Conservation (phyloP, 2,797 vertebrate genomes). For the Diplodus puntazzo region DNA sequence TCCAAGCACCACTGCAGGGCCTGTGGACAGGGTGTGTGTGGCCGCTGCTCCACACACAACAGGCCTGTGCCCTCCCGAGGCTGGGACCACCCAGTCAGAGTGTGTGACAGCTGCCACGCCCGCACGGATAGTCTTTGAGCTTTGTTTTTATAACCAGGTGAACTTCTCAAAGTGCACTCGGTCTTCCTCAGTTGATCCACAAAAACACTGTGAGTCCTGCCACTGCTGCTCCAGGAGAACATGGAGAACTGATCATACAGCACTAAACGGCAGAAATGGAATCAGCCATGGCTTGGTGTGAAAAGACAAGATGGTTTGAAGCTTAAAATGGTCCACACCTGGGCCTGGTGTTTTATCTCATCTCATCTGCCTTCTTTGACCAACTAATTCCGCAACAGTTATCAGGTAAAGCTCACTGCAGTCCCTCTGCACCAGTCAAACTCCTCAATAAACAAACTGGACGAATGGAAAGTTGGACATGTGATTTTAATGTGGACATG, state of each 20-base stretch:
- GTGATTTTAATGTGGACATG: conserved; percentile 28
- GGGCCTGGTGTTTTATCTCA: neutral
- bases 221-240: conserved; percentile 9
- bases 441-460: conserved; percentile 1
- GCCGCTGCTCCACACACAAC: conserved; percentile 82
- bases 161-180: conserved; percentile 6
- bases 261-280: conserved; percentile 31
- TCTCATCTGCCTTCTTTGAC: conserved; percentile 12
- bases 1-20: conserved; percentile 91
- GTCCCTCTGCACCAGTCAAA: neutral
- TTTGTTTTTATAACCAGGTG: neutral
- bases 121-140: conserved; percentile 76
- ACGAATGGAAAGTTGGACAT: conserved; percentile 31
- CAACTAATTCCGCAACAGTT: neutral
- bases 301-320: neutral
- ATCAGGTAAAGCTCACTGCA: neutral
- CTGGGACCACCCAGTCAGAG: conserved; percentile 90
- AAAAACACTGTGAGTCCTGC: conserved; percentile 40
- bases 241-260: neutral
- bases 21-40: conserved; percentile 89
- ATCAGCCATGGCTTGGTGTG: conserved; percentile 8
- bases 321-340: neutral
- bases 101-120: conserved; percentile 83
- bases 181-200: conserved; percentile 43
- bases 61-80: conserved; percentile 86